Evolutionary conservation across 2,797 vertebrate species (phyloP).

Genomic region (Protonibea diacanthus): DNA sequence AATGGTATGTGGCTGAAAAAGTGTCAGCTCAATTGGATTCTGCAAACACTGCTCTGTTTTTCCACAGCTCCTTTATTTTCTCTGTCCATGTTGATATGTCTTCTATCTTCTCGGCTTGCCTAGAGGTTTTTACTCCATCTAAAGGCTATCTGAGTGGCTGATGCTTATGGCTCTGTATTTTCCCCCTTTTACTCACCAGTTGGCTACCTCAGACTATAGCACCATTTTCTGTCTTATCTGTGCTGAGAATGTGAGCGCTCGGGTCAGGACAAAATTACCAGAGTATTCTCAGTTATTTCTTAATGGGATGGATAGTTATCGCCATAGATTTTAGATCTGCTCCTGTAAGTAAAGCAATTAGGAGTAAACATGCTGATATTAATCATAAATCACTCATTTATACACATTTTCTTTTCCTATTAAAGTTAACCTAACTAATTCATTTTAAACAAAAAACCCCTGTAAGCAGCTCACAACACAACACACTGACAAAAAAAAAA

Average conservation of each 20-base stretch:
- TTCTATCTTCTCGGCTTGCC: conserved; percentile 66
- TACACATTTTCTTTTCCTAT: neutral
- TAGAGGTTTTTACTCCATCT: conserved; percentile 71
- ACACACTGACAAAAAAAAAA: too few relatives aligned
- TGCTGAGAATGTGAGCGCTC: conserved; percentile 24
- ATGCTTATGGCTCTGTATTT: conserved; percentile 70
- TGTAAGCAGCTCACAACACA: neutral
- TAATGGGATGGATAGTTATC: conserved; percentile 4
- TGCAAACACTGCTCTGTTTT: conserved; percentile 75
- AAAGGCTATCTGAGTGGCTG: conserved; percentile 66
- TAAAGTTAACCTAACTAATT: neutral
- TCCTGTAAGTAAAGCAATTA: neutral
- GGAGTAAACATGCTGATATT: neutral
- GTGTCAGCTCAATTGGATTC: conserved; percentile 82
- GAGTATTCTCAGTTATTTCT: conserved; percentile 8
- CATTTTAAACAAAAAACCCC: too few relatives aligned
- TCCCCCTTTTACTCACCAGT: conserved; percentile 67
- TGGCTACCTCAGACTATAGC: conserved; percentile 34
- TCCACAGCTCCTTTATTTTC: conserved; percentile 73
- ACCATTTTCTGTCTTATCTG: conserved; percentile 56
- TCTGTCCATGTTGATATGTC: conserved; percentile 80
- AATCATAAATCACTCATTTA: neutral
- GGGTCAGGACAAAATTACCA: conserved; percentile 6
- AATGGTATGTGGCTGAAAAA: conserved; percentile 80
- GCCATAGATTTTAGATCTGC: neutral